phyloP scores from a whole-genome alignment of 92 coral and sea anemone genomes.

The Metridium senile region DNA sequence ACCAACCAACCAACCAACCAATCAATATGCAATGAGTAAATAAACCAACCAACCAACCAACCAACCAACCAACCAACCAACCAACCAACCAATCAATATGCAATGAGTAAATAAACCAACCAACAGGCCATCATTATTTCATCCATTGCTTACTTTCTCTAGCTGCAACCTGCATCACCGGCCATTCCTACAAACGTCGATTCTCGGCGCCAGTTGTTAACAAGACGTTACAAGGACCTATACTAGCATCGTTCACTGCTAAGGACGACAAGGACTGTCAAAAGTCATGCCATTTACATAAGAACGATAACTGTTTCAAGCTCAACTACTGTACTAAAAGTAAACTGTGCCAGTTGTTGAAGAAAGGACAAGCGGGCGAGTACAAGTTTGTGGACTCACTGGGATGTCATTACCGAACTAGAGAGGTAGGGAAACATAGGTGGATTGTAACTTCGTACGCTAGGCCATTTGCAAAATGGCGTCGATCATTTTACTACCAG shows the following conservation, averaged over 20 bases:
- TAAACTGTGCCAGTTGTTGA: conserved; percentile 12
- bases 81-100: too few species aligned
- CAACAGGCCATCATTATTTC: neutral
- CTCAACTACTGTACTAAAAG: neutral
- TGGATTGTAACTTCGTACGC: neutral
- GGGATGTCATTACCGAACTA: neutral
- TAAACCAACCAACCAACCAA: too few species aligned
- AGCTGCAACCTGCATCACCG: neutral
- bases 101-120: neutral
- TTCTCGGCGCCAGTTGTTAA: neutral
- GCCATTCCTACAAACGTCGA: neutral
- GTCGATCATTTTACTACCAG: too few species aligned
- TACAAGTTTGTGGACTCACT: neutral
- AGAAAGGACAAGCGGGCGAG: neutral
- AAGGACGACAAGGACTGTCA: conserved; percentile 16
- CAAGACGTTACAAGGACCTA: neutral
- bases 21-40: too few species aligned
- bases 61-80: too few species aligned
- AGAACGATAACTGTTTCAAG: neutral
- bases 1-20: too few species aligned
- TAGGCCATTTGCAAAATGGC: neutral
- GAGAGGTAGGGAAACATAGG: conserved; percentile 6
- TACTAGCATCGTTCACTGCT: neutral
- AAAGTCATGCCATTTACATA: neutral
- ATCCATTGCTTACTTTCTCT: too few species aligned